Base-by-base conservation (phyloP, 2,113 vertebrate genomes). In the Nettapus auritus region DNA sequence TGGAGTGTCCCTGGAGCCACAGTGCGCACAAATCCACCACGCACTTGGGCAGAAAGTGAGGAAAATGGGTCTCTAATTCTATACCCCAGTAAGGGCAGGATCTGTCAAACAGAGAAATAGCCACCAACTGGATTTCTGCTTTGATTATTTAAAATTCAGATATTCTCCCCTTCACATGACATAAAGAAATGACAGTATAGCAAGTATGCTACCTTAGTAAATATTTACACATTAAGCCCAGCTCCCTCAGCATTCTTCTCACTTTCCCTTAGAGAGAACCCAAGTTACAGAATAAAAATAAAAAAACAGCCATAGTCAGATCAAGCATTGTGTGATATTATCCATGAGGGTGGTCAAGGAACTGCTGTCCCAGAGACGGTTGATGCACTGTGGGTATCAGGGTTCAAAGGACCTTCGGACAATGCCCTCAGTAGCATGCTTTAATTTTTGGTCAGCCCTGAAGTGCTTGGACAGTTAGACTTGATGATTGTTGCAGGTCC, bases 11-110 rank as follows among this genome's bases (percentile, higher is more conserved):
- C 44, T 2, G 26, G 23, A 22, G 29, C 56, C 46, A 44, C 34
- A 23, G 28, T 34, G 23, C 1, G 0, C 60, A n/a, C 48, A 46
- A 33, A 53, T 25, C 4, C 9, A 20, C 2, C 3, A 0, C 10
- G 33, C 26, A 21, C 63, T 42, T 4, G 29, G 50, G 36, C 23
- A 46, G 33, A 26, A 14, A 14, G 71, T 31, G 55, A 25, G 36
- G 33, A n/a, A 11, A 36, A 48, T 6, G 23, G 22, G 26, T n/a
- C 40, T 22, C 52, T 20, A 7, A 6, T 29, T 50, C 59, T 6
- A 6, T 21, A 9, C 33, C 53, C 71, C 26, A 38, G n/a, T 25
- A 62, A 82, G 31, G 59, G 26, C 66, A 68, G 34, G 59, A 56
- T 56, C 34, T 56, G 60, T 38, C 31, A 44, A 67, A 56, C 19